Evolutionary conservation across 1,140 invertebrate species (phyloP).

Genomic region (Maconellicoccus hirsutus): DNA sequence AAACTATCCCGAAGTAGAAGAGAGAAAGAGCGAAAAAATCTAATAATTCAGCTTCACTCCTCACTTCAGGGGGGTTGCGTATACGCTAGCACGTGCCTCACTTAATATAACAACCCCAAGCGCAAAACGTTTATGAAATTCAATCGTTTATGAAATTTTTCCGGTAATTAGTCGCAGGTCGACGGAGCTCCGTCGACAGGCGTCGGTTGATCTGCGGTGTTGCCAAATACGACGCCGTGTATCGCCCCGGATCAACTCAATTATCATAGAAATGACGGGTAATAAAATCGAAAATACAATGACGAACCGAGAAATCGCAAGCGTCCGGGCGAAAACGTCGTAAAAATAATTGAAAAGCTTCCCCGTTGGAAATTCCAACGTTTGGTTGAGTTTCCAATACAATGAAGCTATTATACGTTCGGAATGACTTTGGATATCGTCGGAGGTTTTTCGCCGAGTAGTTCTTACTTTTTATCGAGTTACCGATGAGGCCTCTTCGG

Average conservation of each 20-base stretch:
- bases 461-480: background rate
- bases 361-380: background rate
- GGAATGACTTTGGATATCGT: background rate
- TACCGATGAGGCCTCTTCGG: background rate
- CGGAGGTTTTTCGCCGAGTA: background rate
- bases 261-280: background rate
- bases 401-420: background rate
- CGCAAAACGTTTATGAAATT: background rate
- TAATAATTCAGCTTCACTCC: background rate
- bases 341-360: background rate
- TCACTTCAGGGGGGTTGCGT: background rate
- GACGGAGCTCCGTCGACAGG: background rate
- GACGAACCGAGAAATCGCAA: background rate
- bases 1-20: too few relatives aligned
- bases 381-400: background rate
- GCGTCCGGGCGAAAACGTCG: background rate
- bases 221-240: background rate
- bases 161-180: background rate
- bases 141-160: conserved; percentile 6
- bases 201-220: too few relatives aligned
- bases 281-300: conserved; percentile 4
- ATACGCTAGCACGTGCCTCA: background rate
- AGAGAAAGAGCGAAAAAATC: background rate
- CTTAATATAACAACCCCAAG: background rate
- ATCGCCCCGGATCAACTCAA: background rate